Base-by-base conservation (phyloP, 2,113 vertebrate genomes). In the Tachysurus vachellii region DNA sequence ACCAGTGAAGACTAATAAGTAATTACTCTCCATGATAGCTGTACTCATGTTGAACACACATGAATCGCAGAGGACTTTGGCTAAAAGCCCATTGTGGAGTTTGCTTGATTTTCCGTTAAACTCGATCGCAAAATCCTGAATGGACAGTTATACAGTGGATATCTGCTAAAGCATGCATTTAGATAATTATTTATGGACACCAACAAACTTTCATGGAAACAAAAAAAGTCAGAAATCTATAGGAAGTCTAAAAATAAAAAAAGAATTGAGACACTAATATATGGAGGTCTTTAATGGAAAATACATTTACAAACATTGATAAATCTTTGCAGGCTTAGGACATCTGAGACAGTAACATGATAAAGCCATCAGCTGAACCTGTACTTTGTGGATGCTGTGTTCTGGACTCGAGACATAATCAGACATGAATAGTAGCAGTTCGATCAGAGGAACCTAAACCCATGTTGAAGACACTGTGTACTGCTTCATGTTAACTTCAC, bases 281-380 rank as follows among this genome's bases (percentile, higher is more conserved):
- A 57, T 44, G 21, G n/a, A 50, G 57, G 79, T 19, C 11, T 86
- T 86, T 86, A 86, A 80, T 86, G 62, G 14, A 56, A 80, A 70
- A 80, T 70, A 54, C 21, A 31, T 50, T n/a, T 11, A 71, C 86
- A 62, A 76, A 53, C 62, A 28, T 56, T 79, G 2, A 59, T 5
- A 56, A 53, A 53, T 76, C 6, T 70, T 47, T 73, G 42, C 5
- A 21, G 36, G 7, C 9, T 73, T 42, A 13, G 44, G 10, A 75
- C 36, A 73, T 64, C 9, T 28, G 57, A n/a, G 13, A 81, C 42
- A 83, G n/a, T 54, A 83, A 70, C 10, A 36, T 2, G 4, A 54
- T 80, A 57, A 57, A 80, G 47, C n/a, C 47, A 71, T 56, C 64
- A 28, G 14, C 44, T 57, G 3, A 36, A 62, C 26, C 13, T 53